Evolutionary conservation across 2,113 vertebrate species (phyloP), one percentile per base, ranked within the genome.

Genomic region (Scomber japonicus): DNA sequence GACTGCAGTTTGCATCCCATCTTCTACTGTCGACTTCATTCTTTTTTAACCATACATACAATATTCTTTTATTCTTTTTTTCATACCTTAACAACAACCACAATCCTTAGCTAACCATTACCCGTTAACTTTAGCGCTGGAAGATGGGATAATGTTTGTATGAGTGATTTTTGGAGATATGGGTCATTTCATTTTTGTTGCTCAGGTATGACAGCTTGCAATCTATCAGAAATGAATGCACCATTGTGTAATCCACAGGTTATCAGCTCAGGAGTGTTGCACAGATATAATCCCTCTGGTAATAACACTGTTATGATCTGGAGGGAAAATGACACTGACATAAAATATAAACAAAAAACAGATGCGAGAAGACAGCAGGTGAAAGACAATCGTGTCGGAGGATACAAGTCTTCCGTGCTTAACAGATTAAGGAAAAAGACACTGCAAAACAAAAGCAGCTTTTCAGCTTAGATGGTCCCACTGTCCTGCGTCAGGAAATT

Each of bases 211-310:
- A 27, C 24, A 27, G 24, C 24, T 27, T 27, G 24, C 24, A 27
- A 27, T 27, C 24, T 27, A 27, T 27, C 24, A 27, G 24, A 27
- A 27, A 27, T 27, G 24, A 27, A 27, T 27, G 24, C 24, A 27
- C 24, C 24, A 27, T 27, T 27, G 24, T 27, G 80, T 87, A 91
- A 93, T 93, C 88, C 86, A 74, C 30, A 60, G 68, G 85, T 79
- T 82, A 85, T 84, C 70, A 80, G 75, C 71, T 73, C 46, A 78
- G 53, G 67, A 56, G 78, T 87, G 83, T 53, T 62, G 67, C 57
- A 60, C 13, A 60, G 82, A 75, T 83, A 59, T 84, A 88, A 91
- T 89, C 89, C 85, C 72, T 31, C 19, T 70, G 63, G 67, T 74
- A 77, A 82, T 55, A 75, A 72, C 17, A 70, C 19, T 24, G 76